Evolutionary conservation across 2,797 vertebrate species (phyloP), one percentile per base, ranked within the genome.

Genomic region (Xiphorhynchus erythropygius): DNA sequence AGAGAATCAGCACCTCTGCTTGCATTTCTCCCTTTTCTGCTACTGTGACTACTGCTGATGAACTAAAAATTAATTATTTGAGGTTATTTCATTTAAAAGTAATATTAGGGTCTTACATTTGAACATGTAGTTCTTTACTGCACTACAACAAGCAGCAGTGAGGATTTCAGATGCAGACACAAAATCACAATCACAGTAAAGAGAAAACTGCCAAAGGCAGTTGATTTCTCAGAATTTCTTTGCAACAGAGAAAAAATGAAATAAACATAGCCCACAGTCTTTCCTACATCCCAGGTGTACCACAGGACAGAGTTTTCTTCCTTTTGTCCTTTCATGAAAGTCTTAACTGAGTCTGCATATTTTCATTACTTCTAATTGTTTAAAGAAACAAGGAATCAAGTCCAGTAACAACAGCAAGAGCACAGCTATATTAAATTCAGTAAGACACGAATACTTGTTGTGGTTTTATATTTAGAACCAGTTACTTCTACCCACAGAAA

Each of bases 391-490:
- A 97, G 87, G 95, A 97, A 96, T 95, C 90, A 96, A 94, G 57
- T 37, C 92, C 96, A 68, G 60, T 94, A 95, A 96, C 77, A 96
- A 88, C 83, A 93, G 78, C 76, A 84, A 94, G 91, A 97, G 81
- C 19, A 70, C 42, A 90, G 50, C 50, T 95, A 91, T 82, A 81
- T 50, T 91, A 95, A 94, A 75, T 96, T 78, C 92, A 94, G 53
- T 60, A 73, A 95, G 84, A 84, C 28, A 56, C 83, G 79, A 94
- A 81, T 92, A 91, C 90, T 96, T 91, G 60, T 83, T 95, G 59
- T 73, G 74, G 23, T 67, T 93, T 97, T 97, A 88, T 91, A 94
- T 95, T 97, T 93, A 97, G 94, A 96, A 95, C 49, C 87, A 85
- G 67, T 90, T 95, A 81, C 77, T 97, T 97, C 95, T 96, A 93